These are phyloP conservation scores for Varecia variegata DNA, from an alignment of 2,797 vertebrate species.

Conservation along the genomic window DNA sequence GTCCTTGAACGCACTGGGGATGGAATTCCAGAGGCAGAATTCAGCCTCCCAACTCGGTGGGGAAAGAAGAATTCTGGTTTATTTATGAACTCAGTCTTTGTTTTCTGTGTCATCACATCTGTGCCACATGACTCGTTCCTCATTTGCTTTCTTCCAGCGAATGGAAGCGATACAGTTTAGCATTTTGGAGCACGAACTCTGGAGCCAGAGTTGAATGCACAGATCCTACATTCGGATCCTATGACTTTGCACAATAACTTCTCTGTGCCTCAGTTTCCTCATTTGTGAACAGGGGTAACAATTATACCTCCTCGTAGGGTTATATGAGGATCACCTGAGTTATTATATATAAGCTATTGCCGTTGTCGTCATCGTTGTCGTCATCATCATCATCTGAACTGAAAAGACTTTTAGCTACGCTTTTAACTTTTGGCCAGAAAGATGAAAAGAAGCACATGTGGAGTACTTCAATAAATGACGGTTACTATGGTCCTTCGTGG, in stretches of 20 bases:
- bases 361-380: accelerated
- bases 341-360: not conserved
- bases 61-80: accelerated
- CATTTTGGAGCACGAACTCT: not conserved
- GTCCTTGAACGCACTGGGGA: accelerated
- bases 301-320: not conserved
- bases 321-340: not conserved
- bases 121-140: accelerated
- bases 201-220: accelerated
- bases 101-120: not conserved
- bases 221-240: accelerated
- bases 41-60: accelerated
- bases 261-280: not conserved
- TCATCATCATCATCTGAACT: not conserved
- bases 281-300: not conserved
- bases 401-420: not conserved
- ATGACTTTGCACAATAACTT: not conserved
- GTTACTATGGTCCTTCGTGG: accelerated
- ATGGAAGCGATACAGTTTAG: accelerated
- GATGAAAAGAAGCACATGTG: not conserved
- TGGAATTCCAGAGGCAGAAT: accelerated
- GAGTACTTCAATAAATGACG: not conserved
- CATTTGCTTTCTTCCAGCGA: not conserved
- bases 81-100: accelerated
- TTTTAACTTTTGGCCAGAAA: not conserved